A percentile compares a stretch with the other conserved stretches of the same genome.
Evolutionary conservation across 2,888 invertebrate species (phyloP).

Genomic region (Rhagophthalmus giganteus): DNA sequence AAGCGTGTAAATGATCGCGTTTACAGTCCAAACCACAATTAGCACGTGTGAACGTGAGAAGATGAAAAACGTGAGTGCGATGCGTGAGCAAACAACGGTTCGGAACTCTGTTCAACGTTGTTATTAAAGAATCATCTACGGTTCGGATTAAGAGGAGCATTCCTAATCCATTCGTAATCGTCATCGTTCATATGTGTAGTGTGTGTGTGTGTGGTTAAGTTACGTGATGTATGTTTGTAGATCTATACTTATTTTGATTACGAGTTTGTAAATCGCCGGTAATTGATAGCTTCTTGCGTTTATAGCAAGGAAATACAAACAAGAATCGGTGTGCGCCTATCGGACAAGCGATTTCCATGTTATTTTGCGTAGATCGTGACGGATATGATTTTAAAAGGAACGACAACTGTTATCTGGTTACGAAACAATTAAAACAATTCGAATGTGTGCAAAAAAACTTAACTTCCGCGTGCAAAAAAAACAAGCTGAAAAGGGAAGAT

Average conservation of each 20-base stretch:
- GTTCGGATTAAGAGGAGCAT: not conserved
- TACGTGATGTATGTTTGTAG: not conserved
- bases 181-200: not conserved
- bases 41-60: constrained; percentile 40
- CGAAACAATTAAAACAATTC: too few species aligned
- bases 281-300: not conserved
- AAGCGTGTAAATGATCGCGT: constrained; percentile 16
- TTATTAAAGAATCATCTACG: not conserved
- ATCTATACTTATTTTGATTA: not conserved
- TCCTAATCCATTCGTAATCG: not conserved
- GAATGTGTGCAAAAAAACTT: too few species aligned
- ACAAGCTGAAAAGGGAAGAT: too few species aligned
- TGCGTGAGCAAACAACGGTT: constrained; percentile 35
- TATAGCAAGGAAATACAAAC: not conserved
- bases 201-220: not conserved
- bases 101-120: not conserved
- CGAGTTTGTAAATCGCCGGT: not conserved
- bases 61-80: constrained; percentile 36
- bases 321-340: not conserved
- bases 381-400: too few species aligned
- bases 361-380: too few species aligned
- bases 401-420: too few species aligned
- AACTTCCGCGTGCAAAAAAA: too few species aligned
- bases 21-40: constrained; percentile 31
- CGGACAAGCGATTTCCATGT: too few species aligned